Conservation (phyloP, 1,140 invertebrate species). For the Temnothorax longispinosus region DNA sequence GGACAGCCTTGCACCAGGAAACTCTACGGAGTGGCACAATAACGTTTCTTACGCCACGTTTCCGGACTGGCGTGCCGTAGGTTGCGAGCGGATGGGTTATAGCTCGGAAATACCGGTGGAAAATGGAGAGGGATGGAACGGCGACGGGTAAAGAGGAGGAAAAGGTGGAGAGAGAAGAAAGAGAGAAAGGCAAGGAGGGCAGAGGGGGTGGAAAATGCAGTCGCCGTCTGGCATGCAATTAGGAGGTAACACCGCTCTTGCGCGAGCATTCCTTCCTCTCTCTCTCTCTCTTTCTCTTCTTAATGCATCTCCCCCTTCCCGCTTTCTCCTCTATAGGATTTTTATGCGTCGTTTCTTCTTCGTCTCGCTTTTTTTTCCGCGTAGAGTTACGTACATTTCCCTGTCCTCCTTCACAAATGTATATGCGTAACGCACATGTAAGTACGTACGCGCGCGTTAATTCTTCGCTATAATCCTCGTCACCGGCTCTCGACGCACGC, state of each 20-base stretch:
- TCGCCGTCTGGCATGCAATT: slow-evolving; percentile 74
- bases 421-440: slow-evolving; percentile 15
- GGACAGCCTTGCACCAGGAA: slow-evolving; percentile 67
- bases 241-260: slow-evolving; percentile 62
- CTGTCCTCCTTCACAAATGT: background rate
- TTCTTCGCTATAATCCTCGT: slow-evolving; percentile 44
- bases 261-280: slow-evolving; percentile 55
- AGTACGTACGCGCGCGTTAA: background rate
- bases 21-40: slow-evolving; percentile 72
- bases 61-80: slow-evolving; percentile 69
- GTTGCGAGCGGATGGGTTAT: slow-evolving; percentile 9
- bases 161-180: slow-evolving; percentile 19
- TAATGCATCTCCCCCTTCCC: background rate
- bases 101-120: slow-evolving; percentile 64
- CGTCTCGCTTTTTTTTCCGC: background rate
- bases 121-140: slow-evolving; percentile 13
- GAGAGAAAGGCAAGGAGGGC: background rate
- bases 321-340: background rate
- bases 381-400: slow-evolving; percentile 18
- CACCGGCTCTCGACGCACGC: slow-evolving; percentile 3
- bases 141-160: slow-evolving; percentile 29
- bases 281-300: background rate
- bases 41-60: slow-evolving; percentile 73
- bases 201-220: slow-evolving; percentile 55
- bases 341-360: background rate